These are phyloP conservation scores for Bujurquina vittata DNA, from an alignment of 2,113 vertebrate genomes.

Conservation along the genomic window DNA sequence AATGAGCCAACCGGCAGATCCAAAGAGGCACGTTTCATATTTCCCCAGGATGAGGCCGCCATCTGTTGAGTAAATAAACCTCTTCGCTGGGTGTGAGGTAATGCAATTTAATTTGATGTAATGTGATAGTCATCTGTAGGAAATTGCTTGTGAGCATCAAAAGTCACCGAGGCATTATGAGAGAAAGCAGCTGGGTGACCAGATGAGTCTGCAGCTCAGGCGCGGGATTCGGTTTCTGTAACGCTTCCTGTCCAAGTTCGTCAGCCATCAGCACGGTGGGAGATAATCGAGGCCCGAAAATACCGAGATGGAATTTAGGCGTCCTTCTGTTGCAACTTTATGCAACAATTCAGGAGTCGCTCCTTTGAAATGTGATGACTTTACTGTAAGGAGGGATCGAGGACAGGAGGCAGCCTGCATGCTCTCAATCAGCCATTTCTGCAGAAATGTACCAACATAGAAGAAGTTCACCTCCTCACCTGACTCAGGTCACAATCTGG, in stretches of 20 bases:
- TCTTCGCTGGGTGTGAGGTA: slow-evolving; percentile 64
- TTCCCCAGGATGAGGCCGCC: slow-evolving; percentile 50
- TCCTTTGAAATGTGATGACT: background rate
- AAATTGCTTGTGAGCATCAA: slow-evolving; percentile 72
- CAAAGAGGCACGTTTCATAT: slow-evolving; percentile 44
- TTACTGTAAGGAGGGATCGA: background rate
- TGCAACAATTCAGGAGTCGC: background rate
- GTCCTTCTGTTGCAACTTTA: background rate
- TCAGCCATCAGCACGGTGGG: slow-evolving; percentile 33
- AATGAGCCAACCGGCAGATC: slow-evolving; percentile 40
- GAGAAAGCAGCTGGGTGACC: slow-evolving; percentile 73
- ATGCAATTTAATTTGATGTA: slow-evolving; percentile 70
- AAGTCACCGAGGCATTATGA: slow-evolving; percentile 63
- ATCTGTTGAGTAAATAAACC: slow-evolving; percentile 72
- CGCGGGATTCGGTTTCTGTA: slow-evolving; percentile 24
- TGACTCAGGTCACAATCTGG: background rate
- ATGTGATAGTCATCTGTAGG: slow-evolving; percentile 74
- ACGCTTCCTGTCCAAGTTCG: slow-evolving; percentile 15
- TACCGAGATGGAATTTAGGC: background rate
- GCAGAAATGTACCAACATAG: background rate
- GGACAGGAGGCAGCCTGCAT: background rate
- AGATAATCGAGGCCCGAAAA: slow-evolving; percentile 16
- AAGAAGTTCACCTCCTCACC: background rate
- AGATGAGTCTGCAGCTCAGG: slow-evolving; percentile 57
- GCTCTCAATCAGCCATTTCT: background rate